A percentile compares a stretch with the other conserved stretches of the same genome.
These are phyloP conservation scores for Mastacembelus armatus DNA, from an alignment of 2,797 vertebrate species.

Conservation along the genomic window DNA sequence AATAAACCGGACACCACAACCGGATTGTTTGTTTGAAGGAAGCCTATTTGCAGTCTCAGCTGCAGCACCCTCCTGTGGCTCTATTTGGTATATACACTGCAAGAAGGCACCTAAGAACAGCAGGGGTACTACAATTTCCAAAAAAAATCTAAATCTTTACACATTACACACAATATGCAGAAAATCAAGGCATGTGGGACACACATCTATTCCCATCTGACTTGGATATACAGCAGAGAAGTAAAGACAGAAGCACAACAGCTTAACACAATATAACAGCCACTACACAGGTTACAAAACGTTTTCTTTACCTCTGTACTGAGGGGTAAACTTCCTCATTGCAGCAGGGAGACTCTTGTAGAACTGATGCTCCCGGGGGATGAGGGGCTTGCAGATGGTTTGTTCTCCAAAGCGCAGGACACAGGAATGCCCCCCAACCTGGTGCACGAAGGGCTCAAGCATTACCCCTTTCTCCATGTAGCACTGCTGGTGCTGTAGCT, in stretches of 20 bases:
- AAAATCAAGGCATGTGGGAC: neutral
- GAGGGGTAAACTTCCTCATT: slow-evolving; percentile 96
- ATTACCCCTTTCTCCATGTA: slow-evolving; percentile 90
- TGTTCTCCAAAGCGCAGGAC: slow-evolving; percentile 97
- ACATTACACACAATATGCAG: neutral
- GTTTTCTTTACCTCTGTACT: slow-evolving; percentile 94
- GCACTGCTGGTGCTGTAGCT: slow-evolving; percentile 78
- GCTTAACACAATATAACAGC: neutral
- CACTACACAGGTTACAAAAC: slow-evolving; percentile 1
- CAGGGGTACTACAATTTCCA: neutral
- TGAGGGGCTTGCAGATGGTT: slow-evolving; percentile 98
- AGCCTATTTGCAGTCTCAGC: slow-evolving; percentile 1
- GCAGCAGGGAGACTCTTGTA: slow-evolving; percentile 95
- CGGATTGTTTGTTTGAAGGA: neutral
- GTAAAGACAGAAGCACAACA: neutral
- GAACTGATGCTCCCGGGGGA: slow-evolving; percentile 96
- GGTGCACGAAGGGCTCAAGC: slow-evolving; percentile 97
- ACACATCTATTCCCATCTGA: neutral
- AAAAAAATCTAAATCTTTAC: slow-evolving; percentile 2
- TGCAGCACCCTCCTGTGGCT: slow-evolving; percentile 66
- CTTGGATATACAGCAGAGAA: neutral
- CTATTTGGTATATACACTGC: slow-evolving; percentile 10
- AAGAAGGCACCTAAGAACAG: slow-evolving; percentile 24
- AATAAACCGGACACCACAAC: slow-evolving; percentile 20
- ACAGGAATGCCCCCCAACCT: slow-evolving; percentile 97